Conservation (phyloP, 2,888 invertebrate species). For the Pimpla rufipes region DNA sequence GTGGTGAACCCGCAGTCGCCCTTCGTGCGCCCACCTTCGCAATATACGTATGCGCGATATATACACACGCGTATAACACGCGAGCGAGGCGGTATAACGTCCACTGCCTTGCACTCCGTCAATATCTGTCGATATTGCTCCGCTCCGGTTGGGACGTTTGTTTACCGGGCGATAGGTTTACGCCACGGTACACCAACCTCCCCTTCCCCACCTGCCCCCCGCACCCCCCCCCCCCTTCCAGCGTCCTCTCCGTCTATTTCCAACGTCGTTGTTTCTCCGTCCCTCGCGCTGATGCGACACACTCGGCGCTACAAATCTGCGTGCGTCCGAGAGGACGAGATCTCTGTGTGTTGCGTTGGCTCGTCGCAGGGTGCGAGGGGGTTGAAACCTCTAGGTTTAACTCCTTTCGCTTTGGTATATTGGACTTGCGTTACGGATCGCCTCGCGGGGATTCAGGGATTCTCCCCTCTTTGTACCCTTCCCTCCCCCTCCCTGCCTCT, state of each 20-base stretch:
- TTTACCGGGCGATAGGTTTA: slow-evolving; percentile 61
- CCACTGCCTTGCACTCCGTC: slow-evolving; percentile 71
- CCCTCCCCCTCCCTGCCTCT: neutral
- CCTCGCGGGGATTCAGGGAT: slow-evolving; percentile 15
- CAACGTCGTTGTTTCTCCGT: slow-evolving; percentile 23
- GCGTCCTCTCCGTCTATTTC: slow-evolving; percentile 1
- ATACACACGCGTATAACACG: neutral
- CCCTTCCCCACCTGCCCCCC: slow-evolving; percentile 11
- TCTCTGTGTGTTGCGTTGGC: slow-evolving; percentile 25
- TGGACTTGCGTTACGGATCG: slow-evolving; percentile 37
- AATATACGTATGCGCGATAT: slow-evolving; percentile 14
- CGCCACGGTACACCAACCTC: slow-evolving; percentile 49
- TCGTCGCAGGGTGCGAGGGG: too few relatives aligned
- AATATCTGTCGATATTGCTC: slow-evolving; percentile 79
- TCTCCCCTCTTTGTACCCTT: neutral
- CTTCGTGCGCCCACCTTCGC: neutral
- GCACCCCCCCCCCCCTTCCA: neutral
- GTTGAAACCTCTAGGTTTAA: slow-evolving; percentile 36
- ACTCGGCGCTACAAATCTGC: slow-evolving; percentile 49
- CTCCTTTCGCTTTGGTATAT: slow-evolving; percentile 31
- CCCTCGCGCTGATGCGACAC: slow-evolving; percentile 7
- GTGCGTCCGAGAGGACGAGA: neutral
- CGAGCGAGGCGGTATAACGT: slow-evolving; percentile 28
- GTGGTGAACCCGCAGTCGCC: slow-evolving; percentile 19
- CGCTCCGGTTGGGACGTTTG: slow-evolving; percentile 66